These are phyloP conservation scores for Microcaecilia unicolor DNA, from an alignment of 2,797 vertebrate species.

Conservation along the genomic window DNA sequence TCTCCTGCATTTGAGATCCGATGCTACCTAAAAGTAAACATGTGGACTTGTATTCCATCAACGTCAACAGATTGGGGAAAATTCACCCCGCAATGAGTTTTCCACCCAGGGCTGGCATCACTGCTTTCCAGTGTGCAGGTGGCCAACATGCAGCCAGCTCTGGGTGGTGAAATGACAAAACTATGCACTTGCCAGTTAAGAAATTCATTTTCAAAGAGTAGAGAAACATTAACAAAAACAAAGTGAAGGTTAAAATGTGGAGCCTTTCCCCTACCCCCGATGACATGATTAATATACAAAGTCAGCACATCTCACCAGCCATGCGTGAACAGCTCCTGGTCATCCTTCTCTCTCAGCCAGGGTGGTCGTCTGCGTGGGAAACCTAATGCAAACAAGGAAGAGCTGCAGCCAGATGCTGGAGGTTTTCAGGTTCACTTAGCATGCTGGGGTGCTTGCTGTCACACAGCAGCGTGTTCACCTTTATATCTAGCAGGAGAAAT, in stretches of 20 bases:
- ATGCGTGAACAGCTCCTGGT: slow-evolving; percentile 7
- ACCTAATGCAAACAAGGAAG: slow-evolving; percentile 53
- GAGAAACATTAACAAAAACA: neutral
- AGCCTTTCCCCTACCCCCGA: neutral
- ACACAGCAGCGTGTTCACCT: no score
- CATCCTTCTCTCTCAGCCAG: slow-evolving; percentile 35
- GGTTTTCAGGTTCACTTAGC: slow-evolving; percentile 49
- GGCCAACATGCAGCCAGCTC: no score
- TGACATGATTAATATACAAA: slow-evolving; percentile 8
- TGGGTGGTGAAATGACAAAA: no score
- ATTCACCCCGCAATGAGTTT: no score
- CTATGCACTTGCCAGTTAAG: neutral
- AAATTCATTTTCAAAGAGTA: neutral
- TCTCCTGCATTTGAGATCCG: no score
- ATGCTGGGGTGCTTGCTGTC: no score
- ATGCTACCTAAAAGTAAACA: no score
- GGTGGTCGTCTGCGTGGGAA: slow-evolving; percentile 53
- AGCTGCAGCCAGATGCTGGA: slow-evolving; percentile 56
- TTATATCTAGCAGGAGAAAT: no score
- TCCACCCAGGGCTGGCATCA: no score
- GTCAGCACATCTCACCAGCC: slow-evolving; percentile 6
- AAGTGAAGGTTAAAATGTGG: rapidly evolving
- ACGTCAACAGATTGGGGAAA: no score
- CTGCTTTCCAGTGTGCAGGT: no score
- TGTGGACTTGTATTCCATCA: no score